Evolutionary conservation across 1,140 invertebrate genomes (phyloP).

Genomic region (Diachasmimorpha longicaudata): DNA sequence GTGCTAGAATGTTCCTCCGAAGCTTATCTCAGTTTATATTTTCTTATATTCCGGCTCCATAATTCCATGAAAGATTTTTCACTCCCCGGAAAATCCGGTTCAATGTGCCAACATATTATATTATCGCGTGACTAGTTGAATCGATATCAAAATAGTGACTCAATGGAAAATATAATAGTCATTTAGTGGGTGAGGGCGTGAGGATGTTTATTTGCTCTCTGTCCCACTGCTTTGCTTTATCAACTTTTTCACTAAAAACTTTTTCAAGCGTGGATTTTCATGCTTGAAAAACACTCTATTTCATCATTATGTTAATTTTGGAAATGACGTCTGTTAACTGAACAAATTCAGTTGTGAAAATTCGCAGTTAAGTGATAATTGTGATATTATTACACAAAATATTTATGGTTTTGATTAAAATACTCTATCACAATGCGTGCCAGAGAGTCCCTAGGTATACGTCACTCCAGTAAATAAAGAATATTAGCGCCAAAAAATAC

Average conservation of each 20-base stretch:
- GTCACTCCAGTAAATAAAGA: no score
- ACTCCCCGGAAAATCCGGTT: not conserved
- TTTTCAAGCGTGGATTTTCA: no score
- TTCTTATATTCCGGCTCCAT: not conserved
- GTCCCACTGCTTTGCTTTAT: not conserved
- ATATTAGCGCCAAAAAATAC: no score
- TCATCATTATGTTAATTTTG: not conserved
- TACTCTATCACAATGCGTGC: no score
- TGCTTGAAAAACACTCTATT: not conserved
- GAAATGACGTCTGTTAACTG: no score
- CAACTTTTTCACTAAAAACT: not conserved
- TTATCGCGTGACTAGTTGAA: not conserved
- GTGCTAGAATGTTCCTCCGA: no score
- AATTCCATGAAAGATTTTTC: not conserved
- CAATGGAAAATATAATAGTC: not conserved
- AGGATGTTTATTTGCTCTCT: not conserved
- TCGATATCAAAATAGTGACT: not conserved
- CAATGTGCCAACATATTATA: not conserved
- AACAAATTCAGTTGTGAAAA: no score
- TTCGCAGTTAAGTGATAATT: no score
- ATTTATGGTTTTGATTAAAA: no score
- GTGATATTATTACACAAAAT: no score
- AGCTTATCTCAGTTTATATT: no score
- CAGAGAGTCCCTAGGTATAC: no score
- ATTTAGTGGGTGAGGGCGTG: not conserved